Evolutionary conservation across 2,113 vertebrate genomes (phyloP), one percentile per base, ranked within the genome.

Genomic region (Poeciliopsis retropinna): DNA sequence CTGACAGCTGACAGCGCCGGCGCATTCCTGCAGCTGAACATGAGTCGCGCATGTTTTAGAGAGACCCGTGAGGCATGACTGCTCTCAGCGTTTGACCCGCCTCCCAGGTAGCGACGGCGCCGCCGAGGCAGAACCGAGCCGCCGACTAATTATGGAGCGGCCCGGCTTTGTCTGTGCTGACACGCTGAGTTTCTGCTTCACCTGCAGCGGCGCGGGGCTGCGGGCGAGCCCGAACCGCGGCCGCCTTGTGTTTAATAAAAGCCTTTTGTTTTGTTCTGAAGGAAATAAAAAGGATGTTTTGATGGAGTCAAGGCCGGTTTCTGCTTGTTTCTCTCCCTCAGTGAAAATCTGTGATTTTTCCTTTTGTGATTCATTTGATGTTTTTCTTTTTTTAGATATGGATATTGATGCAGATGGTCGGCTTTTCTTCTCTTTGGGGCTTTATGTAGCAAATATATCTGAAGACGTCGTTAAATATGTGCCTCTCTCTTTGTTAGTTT

Each of bases 1-100:
- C 76, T 85, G 91, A 89, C 89, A 87, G 74, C 75, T 82, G 91
- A 85, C 86, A 84, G 81, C 80, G 3, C 22, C 0, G 19, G 4
- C 64, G 70, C 87, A 89, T 89, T 89, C 85, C 87, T 89, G 80
- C 78, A 83, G 65, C 73, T 17, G 25, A 70, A 62, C 76, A 30
- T 28, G 29, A 80, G 83, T 81, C 28, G 12, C 66, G 83, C 72
- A 63, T 79, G 82, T 78, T 76, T 79, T 47, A 66, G 57, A 1
- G 12, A 73, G 78, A 79, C 19, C 41, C 64, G 44, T 61, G 6
- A 65, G 39, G 70, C 47, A 2, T 70, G 69, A 30, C 71, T 31
- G 70, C 60, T 63, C 63, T 64, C 72, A 14, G 77, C 8, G 78
- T 75, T 75, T 84, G 82, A 84, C 88, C 81, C 57, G 30, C 80